Conservation (phyloP, 2,113 vertebrate species). For the Oreotrochilus melanogaster region DNA sequence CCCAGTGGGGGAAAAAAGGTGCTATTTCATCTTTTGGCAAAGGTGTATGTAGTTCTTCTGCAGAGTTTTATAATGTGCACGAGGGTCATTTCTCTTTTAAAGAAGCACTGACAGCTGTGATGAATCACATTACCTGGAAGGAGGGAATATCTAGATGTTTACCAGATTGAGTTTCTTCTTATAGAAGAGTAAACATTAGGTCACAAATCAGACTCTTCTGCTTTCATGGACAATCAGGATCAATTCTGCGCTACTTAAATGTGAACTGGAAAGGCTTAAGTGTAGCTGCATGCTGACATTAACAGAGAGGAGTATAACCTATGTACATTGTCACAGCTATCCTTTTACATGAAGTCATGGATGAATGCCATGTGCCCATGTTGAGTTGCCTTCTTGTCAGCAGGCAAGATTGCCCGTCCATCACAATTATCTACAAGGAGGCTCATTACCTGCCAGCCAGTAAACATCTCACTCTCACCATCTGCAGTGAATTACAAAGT, state of each 20-base stretch:
- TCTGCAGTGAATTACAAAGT: slow-evolving; percentile 83
- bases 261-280: slow-evolving; percentile 58
- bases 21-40: slow-evolving; percentile 69
- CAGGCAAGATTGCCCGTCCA: slow-evolving; percentile 72
- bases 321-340: slow-evolving; percentile 48
- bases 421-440: slow-evolving; percentile 78
- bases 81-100: slow-evolving; percentile 77
- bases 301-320: slow-evolving; percentile 32
- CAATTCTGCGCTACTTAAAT: slow-evolving; percentile 48
- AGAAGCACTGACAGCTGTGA: slow-evolving; percentile 78
- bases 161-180: slow-evolving; percentile 77
- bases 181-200: slow-evolving; percentile 72
- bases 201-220: slow-evolving; percentile 66
- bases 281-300: slow-evolving; percentile 25
- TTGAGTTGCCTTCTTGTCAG: slow-evolving; percentile 69
- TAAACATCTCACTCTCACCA: slow-evolving; percentile 79
- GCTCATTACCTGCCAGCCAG: slow-evolving; percentile 80
- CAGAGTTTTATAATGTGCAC: slow-evolving; percentile 66
- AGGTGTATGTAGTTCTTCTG: slow-evolving; percentile 65
- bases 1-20: slow-evolving; percentile 49
- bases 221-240: slow-evolving; percentile 62
- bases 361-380: slow-evolving; percentile 67
- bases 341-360: slow-evolving; percentile 59
- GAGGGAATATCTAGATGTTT: slow-evolving; percentile 78
- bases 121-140: slow-evolving; percentile 76